Percentiles rank a stretch among this genome's conserved stretches.
Conservation (phyloP, 2,797 vertebrate genomes). For the Hyperoplus lanceolatus region DNA sequence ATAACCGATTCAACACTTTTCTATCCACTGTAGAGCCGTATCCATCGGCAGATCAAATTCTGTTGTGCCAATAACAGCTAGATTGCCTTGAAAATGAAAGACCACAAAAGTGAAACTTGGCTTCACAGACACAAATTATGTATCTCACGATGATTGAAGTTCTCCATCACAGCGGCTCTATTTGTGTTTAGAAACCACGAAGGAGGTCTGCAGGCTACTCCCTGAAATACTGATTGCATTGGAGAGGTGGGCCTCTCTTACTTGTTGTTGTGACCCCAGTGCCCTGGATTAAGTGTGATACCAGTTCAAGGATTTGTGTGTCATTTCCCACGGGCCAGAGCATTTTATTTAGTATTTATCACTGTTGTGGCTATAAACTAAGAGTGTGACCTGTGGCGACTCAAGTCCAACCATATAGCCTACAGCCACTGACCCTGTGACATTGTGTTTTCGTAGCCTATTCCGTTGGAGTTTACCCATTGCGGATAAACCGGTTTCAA, state of each 20-base stretch:
- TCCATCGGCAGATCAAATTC: not conserved
- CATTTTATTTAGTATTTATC: not conserved
- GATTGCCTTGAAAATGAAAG: not conserved
- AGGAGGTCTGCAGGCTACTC: conserved; percentile 19
- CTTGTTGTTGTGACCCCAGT: not conserved
- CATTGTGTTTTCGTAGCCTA: conserved; percentile 20
- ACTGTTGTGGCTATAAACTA: not conserved
- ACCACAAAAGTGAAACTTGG: not conserved
- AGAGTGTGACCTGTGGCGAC: conserved; percentile 6
- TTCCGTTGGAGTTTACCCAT: conserved; percentile 21
- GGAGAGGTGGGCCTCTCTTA: conserved; percentile 10
- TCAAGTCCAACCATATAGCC: conserved; percentile 13
- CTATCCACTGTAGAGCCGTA: not conserved
- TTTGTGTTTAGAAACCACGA: conserved; percentile 28
- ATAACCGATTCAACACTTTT: not conserved
- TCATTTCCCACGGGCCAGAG: conserved; percentile 9
- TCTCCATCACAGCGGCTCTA: conserved; percentile 17
- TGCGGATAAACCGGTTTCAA: conserved; percentile 45
- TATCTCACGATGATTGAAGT: conserved; percentile 17
- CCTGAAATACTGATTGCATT: conserved; percentile 16
- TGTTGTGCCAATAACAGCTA: not conserved
- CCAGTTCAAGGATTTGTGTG: conserved; percentile 37
- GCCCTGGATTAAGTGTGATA: conserved; percentile 30
- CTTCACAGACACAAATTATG: conserved; percentile 7
- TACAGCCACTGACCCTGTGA: conserved; percentile 9